Percentiles rank a stretch among this genome's conserved stretches.
Evolutionary conservation across 1,140 invertebrate genomes (phyloP).

Genomic region (Brachionus plicatilis): DNA sequence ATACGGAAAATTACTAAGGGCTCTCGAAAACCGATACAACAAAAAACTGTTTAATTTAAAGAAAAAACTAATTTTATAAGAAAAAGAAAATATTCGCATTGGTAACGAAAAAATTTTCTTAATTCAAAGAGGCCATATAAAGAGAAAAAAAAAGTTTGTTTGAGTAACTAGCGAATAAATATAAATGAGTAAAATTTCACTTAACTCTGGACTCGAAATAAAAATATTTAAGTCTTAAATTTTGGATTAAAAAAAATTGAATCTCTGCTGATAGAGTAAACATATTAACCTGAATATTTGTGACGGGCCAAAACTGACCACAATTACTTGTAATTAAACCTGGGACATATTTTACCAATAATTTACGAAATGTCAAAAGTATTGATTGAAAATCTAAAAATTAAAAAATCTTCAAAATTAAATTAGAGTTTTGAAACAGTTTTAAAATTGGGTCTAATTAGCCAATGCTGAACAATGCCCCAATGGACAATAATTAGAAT

Average conservation of each 20-base stretch:
- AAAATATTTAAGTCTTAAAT: neutral
- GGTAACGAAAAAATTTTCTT: neutral
- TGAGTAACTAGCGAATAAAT: slow-evolving; percentile 10
- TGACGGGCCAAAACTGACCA: neutral
- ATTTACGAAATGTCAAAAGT: slow-evolving; percentile 8
- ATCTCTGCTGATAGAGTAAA: neutral
- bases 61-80: neutral
- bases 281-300: slow-evolving; percentile 32
- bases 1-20: slow-evolving; percentile 4
- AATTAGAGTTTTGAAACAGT: neutral
- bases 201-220: neutral
- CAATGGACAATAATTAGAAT: slow-evolving; percentile 24
- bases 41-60: slow-evolving; percentile 7
- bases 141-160: neutral
- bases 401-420: slow-evolving; percentile 5
- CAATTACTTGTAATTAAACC: slow-evolving; percentile 22
- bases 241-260: slow-evolving; percentile 17
- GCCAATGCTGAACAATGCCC: neutral
- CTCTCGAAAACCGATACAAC: neutral
- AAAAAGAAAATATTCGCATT: neutral
- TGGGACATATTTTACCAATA: neutral
- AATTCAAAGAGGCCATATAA: neutral
- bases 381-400: slow-evolving; percentile 9
- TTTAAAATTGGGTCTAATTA: slow-evolving; percentile 5
- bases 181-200: neutral